Percentiles rank a stretch among this genome's conserved stretches.
Conservation (phyloP, 2,888 invertebrate genomes). For the Melipona bicolor region DNA sequence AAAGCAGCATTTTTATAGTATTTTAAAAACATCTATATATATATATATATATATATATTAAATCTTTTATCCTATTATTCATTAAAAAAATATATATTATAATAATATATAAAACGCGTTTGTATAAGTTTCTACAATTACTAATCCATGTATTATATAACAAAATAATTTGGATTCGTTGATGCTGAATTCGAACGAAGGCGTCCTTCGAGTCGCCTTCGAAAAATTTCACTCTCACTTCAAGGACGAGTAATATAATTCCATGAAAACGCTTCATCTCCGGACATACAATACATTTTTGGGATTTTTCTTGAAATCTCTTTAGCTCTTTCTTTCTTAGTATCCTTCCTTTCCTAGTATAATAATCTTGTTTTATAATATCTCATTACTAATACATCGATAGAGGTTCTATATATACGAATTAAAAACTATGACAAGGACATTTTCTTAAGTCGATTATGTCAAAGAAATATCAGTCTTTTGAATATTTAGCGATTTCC, state of each 20-base stretch:
- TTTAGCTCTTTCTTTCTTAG: not conserved
- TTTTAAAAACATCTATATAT: too few species aligned
- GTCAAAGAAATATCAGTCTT: not conserved
- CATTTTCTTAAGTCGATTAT: not conserved
- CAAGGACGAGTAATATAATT: slow-evolving; percentile 24
- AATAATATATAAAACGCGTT: not conserved
- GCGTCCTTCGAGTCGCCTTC: slow-evolving; percentile 5
- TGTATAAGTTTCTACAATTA: not conserved
- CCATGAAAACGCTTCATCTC: not conserved
- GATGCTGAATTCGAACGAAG: not conserved
- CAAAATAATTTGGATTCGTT: not conserved
- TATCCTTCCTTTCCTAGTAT: not conserved
- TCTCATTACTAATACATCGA: not conserved
- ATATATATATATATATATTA: too few species aligned
- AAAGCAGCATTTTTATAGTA: too few species aligned
- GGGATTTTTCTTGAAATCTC: not conserved
- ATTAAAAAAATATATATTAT: too few species aligned
- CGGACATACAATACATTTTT: not conserved
- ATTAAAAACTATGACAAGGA: not conserved
- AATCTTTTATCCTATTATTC: too few species aligned
- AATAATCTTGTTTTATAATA: slow-evolving; percentile 24
- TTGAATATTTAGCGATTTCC: not conserved
- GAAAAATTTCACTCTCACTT: slow-evolving; percentile 43
- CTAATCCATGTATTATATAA: not conserved
- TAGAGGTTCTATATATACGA: not conserved